phyloP scores from a whole-genome alignment of 2,888 invertebrate genomes.

The Epinotia ramella region DNA sequence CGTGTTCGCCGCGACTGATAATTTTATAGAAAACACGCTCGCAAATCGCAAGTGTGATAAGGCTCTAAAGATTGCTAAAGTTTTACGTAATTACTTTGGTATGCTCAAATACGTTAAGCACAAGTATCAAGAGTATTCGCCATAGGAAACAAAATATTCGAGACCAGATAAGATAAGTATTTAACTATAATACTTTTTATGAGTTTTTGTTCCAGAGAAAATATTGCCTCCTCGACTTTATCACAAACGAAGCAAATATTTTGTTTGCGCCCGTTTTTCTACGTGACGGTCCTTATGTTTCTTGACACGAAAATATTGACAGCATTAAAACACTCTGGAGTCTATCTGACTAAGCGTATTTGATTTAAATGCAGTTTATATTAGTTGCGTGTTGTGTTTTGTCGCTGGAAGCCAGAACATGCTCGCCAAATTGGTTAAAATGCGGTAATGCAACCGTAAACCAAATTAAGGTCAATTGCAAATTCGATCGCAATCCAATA shows the following conservation, averaged over 20 bases:
- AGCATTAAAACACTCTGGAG: slow-evolving; percentile 4
- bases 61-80: no score
- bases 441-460: no score
- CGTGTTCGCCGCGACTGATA: no score
- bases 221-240: not conserved
- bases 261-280: not conserved
- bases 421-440: no score
- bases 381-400: no score
- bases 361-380: not conserved
- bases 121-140: not conserved
- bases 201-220: slow-evolving; percentile 1
- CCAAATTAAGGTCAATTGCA: not conserved
- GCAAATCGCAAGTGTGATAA: no score
- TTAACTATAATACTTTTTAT: not conserved
- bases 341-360: slow-evolving; percentile 4
- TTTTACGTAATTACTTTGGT: no score
- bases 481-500: not conserved
- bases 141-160: not conserved
- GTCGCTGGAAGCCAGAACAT: not conserved
- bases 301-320: slow-evolving; percentile 23
- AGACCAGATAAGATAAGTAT: not conserved
- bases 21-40: no score
- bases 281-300: slow-evolving; percentile 1
- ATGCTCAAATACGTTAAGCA: no score
- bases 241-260: slow-evolving; percentile 31